Evolutionary conservation across 2,797 vertebrate genomes (phyloP), one percentile per base, ranked within the genome.

Genomic region (Karalla daura): DNA sequence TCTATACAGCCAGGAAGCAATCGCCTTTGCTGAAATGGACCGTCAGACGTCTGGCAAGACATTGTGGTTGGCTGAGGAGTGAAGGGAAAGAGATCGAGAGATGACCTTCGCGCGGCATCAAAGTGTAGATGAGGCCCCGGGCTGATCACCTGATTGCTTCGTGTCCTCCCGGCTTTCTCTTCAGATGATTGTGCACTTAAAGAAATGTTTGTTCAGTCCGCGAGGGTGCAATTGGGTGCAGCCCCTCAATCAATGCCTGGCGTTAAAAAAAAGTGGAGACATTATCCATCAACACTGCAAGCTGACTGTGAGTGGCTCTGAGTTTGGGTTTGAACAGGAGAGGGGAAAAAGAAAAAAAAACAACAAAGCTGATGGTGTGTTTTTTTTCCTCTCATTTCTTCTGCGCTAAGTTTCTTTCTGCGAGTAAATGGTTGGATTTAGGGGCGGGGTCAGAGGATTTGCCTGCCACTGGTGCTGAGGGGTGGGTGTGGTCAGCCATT

Each of bases 141-240:
- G 35, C 63, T 66, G 81, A 83, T 83, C 76, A 76, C 72, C 67
- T 88, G 86, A 89, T 91, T 90, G 82, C 75, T 63, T 43, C 44
- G 21, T 20, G 50, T 61, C 55, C 63, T 85, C 63, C 44, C 67
- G 35, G 50, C 56, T 76, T 84, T 87, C 70, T 81, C 74, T 86
- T 67, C 45, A 70, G 46, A 74, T 81, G 81, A 88, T 85, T 87
- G 82, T 81, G 39, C 52, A 63, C 73, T 63, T 56, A 71, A 39
- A 65, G 76, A 73, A 74, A 71, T 75, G 77, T 86, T 79, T 85
- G 80, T 63, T 85, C 63, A 41, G 50, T 24, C 24, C 0, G 33
- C 14, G 21, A 61, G 52, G 46, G 43, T 62, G 54, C 50, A 74
- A 70, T 21, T 36, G 61, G 59, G 52, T 33, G 60, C 21, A 28